Evolutionary conservation across 2,797 vertebrate genomes (phyloP).

Genomic region (Anabacerthia variegaticeps): DNA sequence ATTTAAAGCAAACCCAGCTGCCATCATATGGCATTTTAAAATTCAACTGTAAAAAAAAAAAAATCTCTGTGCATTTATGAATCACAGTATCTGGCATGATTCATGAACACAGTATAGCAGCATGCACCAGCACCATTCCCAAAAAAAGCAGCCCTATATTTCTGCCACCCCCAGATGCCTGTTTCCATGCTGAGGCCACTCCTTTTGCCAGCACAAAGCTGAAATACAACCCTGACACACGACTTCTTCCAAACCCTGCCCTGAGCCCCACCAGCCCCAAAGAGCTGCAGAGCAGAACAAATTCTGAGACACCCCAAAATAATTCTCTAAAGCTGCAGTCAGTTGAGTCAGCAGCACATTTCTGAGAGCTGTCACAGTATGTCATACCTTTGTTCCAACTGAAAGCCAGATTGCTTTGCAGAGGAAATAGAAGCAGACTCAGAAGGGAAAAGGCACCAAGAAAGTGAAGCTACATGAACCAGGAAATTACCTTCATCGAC

Average conservation of each 20-base stretch:
- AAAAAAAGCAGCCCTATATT: not conserved
- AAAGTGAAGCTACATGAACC: not conserved
- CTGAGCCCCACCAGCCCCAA: not conserved
- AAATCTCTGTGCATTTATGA: not conserved
- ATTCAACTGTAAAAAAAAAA: not conserved
- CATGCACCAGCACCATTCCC: not conserved
- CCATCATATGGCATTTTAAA: not conserved
- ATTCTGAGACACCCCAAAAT: not conserved
- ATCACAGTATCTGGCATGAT: not conserved
- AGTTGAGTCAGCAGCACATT: not conserved
- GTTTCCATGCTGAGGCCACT: not conserved
- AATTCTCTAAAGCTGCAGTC: not conserved
- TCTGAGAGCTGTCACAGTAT: not conserved
- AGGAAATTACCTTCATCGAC: constrained; percentile 85
- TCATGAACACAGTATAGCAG: not conserved
- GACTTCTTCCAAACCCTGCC: not conserved
- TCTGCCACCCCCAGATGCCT: not conserved
- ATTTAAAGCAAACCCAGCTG: not conserved
- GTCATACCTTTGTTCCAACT: not conserved
- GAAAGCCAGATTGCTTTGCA: not conserved
- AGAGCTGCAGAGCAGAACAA: not conserved
- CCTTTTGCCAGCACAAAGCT: not conserved
- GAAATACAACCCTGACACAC: not conserved
- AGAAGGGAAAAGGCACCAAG: not conserved
- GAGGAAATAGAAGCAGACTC: not conserved